Evolutionary conservation across 2,113 vertebrate genomes (phyloP).

Genomic region (Shinisaurus crocodilurus): DNA sequence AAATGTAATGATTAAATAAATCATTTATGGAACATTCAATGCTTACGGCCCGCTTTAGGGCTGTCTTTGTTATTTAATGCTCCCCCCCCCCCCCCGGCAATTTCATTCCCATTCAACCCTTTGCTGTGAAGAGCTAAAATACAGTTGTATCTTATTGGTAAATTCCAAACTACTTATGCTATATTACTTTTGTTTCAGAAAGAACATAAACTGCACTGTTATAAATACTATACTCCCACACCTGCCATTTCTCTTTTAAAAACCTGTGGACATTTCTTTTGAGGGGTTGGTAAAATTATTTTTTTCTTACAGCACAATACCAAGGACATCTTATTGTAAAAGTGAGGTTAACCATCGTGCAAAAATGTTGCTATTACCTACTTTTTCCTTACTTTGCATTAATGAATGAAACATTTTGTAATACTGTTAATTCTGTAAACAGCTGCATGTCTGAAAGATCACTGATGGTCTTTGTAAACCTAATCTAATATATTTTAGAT

Average conservation of each 20-base stretch:
- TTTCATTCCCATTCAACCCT: conserved; percentile 76
- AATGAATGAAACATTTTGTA: conserved; percentile 81
- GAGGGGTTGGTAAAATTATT: conserved; percentile 73
- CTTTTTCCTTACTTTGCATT: conserved; percentile 81
- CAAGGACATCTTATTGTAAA: conserved; percentile 83
- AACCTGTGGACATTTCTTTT: conserved; percentile 78
- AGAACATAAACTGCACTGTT: conserved; percentile 78
- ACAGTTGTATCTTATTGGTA: conserved; percentile 78
- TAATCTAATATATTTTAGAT: conserved; percentile 88
- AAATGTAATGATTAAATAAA: conserved; percentile 84
- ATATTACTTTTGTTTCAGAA: conserved; percentile 71
- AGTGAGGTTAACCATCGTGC: conserved; percentile 79
- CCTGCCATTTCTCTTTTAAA: conserved; percentile 76
- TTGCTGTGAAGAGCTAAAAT: conserved; percentile 76
- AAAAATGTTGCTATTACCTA: conserved; percentile 77
- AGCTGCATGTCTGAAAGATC: conserved; percentile 92
- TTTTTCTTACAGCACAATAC: conserved; percentile 83
- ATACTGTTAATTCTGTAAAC: conserved; percentile 86
- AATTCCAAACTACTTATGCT: conserved; percentile 77
- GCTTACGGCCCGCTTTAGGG: conserved; percentile 84
- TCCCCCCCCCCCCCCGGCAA: conserved; percentile 66
- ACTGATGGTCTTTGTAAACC: conserved; percentile 82
- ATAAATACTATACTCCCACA: conserved; percentile 73
- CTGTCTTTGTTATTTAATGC: conserved; percentile 83
- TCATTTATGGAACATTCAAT: conserved; percentile 82